Evolutionary conservation across 2,113 vertebrate genomes (phyloP).

Genomic region (Marmota flaviventris): DNA sequence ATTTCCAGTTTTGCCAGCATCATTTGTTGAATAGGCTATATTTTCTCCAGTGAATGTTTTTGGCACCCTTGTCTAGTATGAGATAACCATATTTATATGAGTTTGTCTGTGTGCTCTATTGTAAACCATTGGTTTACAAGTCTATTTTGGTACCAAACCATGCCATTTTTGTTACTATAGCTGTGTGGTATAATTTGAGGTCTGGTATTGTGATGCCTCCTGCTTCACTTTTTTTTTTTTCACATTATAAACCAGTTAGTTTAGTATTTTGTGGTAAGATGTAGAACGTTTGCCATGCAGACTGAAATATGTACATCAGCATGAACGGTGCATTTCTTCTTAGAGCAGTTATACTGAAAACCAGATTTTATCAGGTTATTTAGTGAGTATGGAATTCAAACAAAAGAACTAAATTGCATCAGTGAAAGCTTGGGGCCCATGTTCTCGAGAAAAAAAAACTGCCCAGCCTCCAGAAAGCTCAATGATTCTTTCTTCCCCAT

Average conservation of each 20-base stretch:
- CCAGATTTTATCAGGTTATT: neutral
- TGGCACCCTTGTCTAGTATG: too few relatives aligned
- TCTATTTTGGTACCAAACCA: too few relatives aligned
- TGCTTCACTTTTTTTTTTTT: too few relatives aligned
- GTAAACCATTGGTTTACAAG: too few relatives aligned
- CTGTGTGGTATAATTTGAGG: too few relatives aligned
- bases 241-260: conserved; percentile 58
- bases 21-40: too few relatives aligned
- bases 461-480: neutral
- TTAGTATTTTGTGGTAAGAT: conserved; percentile 70
- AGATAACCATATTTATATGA: too few relatives aligned
- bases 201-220: too few relatives aligned
- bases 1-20: too few relatives aligned
- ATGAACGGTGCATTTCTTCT: neutral
- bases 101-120: too few relatives aligned
- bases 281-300: conserved; percentile 64
- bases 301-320: neutral
- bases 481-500: neutral
- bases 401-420: neutral
- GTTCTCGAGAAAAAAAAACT: neutral
- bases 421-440: neutral
- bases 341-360: conserved; percentile 32
- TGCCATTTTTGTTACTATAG: too few relatives aligned
- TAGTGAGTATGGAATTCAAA: neutral
- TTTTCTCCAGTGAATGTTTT: too few relatives aligned